Base-by-base conservation (phyloP, 2,888 invertebrate genomes). In the Monopis laevigella region DNA sequence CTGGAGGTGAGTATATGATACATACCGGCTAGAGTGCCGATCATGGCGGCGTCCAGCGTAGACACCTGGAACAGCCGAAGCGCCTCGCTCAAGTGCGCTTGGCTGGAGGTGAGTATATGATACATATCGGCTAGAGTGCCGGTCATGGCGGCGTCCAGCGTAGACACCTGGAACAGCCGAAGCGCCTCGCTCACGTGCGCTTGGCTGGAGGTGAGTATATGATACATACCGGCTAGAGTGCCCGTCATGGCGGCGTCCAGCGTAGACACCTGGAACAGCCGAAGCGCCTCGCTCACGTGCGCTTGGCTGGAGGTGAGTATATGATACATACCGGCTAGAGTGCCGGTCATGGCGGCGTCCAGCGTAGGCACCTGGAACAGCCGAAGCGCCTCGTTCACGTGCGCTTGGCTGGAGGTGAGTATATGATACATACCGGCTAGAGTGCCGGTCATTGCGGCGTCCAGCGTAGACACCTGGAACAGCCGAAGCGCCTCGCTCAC, bases 281-380 rank as follows among this genome's bases (percentile, higher is more conserved):
- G 83, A 29, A 99, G 80, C 0, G 99, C 95, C 75, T 99, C 99
- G 45, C 96, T 93, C 0, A 99, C 92, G 63, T 99, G 96, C 1
- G 84, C 75, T 59, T 96, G n/a, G n/a, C n/a, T n/a, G n/a, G n/a
- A n/a, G n/a, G n/a, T n/a, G n/a, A n/a, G n/a, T n/a, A n/a, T n/a
- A n/a, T n/a, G n/a, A n/a, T n/a, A n/a, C 46, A 58, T 73, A 92
- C 93, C 96, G 45, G 96, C 88, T 41, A 99, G 81, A 56, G 86
- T 90, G 30, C 98, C 99, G 2, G 93, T 90, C 84, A 88, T 92
- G 1, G 98, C 98, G 26, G 98, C 97, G 64, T 95, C 95, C 38
- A 99, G 81, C 0, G 99, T 99, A 4, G 98, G 98, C 4, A 98
- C 98, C 81, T 96, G 94, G 77, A 98, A 99, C 39, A 99, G 82